A percentile compares a stretch with the other conserved stretches of the same genome.
Evolutionary conservation across 2,888 invertebrate genomes (phyloP).

Genomic region (Cryptus viduatorius): DNA sequence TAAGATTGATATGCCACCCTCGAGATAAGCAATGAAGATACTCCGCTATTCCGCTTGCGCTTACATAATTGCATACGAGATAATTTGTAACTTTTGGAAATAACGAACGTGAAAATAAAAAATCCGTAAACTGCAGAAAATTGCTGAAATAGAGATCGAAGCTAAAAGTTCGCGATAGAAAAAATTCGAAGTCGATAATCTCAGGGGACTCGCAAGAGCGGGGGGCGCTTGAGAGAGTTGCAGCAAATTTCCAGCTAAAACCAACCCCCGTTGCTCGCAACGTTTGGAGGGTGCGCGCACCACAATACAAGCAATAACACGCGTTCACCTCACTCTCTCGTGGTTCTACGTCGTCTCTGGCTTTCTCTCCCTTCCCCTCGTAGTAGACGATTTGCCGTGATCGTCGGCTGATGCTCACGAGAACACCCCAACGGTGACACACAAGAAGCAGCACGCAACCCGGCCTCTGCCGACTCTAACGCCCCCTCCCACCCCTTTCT

Average conservation of each 20-base stretch:
- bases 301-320: slow-evolving; percentile 84
- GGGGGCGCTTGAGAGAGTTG: slow-evolving; percentile 13
- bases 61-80: slow-evolving; percentile 47
- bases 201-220: slow-evolving; percentile 68
- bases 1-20: slow-evolving; percentile 78
- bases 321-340: slow-evolving; percentile 74
- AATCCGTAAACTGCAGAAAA: neutral
- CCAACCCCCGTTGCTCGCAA: slow-evolving; percentile 73
- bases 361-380: slow-evolving; percentile 35
- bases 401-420: slow-evolving; percentile 44
- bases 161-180: slow-evolving; percentile 6
- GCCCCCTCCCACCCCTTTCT: slow-evolving; percentile 56
- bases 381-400: slow-evolving; percentile 62
- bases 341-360: slow-evolving; percentile 65
- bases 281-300: slow-evolving; percentile 74
- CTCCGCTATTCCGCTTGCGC: slow-evolving; percentile 32
- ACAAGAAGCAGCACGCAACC: slow-evolving; percentile 54
- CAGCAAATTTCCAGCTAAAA: slow-evolving; percentile 73
- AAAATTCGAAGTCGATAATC: slow-evolving; percentile 72
- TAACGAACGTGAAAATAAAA: slow-evolving; percentile 3
- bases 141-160: neutral
- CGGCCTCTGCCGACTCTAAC: neutral
- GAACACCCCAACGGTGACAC: slow-evolving; percentile 42
- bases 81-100: neutral
- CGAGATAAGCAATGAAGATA: slow-evolving; percentile 72